phyloP scores from a whole-genome alignment of 2,113 vertebrate genomes.

The Promerops cafer region DNA sequence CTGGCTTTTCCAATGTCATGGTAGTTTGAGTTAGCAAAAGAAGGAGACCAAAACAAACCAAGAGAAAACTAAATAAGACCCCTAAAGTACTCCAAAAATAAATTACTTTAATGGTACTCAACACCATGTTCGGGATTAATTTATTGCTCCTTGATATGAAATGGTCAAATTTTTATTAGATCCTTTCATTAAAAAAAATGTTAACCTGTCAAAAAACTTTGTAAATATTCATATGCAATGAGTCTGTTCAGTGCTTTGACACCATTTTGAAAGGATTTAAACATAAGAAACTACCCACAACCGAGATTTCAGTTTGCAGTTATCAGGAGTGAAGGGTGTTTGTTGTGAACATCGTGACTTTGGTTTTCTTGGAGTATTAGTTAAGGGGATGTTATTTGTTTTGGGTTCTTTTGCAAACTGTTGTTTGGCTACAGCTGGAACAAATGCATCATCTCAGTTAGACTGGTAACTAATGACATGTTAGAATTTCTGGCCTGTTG shows the following conservation, averaged over 20 bases:
- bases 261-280: not conserved
- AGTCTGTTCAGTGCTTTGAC: not conserved
- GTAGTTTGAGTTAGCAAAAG: not conserved
- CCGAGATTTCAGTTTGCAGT: not conserved
- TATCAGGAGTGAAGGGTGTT: not conserved
- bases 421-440: not conserved
- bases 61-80: not conserved
- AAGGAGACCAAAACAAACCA: not conserved
- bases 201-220: not conserved
- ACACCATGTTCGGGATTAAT: not conserved
- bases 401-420: not conserved
- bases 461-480: not conserved
- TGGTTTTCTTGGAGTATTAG: not conserved
- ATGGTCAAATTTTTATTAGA: not conserved
- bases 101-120: not conserved
- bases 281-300: not conserved
- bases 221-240: not conserved
- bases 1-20: not conserved
- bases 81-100: not conserved
- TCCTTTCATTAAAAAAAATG: not conserved
- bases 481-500: not conserved
- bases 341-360: rapidly evolving
- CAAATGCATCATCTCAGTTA: not conserved
- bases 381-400: not conserved
- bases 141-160: not conserved